These are phyloP conservation scores for Neoarius graeffei DNA, from an alignment of 2,113 vertebrate species.

Conservation along the genomic window DNA sequence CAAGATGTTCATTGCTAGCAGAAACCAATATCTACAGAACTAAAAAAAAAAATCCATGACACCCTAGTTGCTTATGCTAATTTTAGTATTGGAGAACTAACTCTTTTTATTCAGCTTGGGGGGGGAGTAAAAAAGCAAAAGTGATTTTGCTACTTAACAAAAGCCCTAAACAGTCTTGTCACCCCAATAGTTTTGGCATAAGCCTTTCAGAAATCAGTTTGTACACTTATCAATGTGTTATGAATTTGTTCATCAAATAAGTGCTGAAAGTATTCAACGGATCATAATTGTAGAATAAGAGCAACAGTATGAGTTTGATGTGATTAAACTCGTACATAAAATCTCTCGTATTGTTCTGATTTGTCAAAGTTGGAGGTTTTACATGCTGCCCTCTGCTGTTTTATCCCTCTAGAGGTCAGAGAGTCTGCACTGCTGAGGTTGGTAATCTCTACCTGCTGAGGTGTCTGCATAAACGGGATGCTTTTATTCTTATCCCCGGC, in stretches of 20 bases:
- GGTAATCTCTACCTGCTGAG: slow-evolving; percentile 40
- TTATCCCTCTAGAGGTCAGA: background rate
- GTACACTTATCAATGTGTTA: background rate
- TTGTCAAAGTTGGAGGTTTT: slow-evolving; percentile 1
- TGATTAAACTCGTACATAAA: background rate
- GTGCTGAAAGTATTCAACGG: too few relatives aligned
- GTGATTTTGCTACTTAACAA: background rate
- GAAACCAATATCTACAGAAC: too few relatives aligned
- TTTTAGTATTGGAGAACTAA: too few relatives aligned
- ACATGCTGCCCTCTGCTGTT: slow-evolving; percentile 8
- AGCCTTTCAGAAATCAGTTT: background rate
- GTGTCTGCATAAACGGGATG: slow-evolving; percentile 24
- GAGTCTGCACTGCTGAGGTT: slow-evolving; percentile 19
- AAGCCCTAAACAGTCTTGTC: background rate
- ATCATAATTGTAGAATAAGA: background rate
- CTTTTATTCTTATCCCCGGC: slow-evolving; percentile 25
- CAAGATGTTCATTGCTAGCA: too few relatives aligned
- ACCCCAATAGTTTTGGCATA: background rate
- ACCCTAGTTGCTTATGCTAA: too few relatives aligned
- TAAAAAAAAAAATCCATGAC: too few relatives aligned
- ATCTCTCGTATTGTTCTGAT: background rate
- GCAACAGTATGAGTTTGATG: background rate
- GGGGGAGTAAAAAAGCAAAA: background rate
- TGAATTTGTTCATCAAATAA: background rate
- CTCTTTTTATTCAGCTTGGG: too few relatives aligned